Percentiles rank a stretch among this genome's conserved stretches.
phyloP scores from a whole-genome alignment of 2,888 invertebrate genomes.

The Cartodere bifasciata region DNA sequence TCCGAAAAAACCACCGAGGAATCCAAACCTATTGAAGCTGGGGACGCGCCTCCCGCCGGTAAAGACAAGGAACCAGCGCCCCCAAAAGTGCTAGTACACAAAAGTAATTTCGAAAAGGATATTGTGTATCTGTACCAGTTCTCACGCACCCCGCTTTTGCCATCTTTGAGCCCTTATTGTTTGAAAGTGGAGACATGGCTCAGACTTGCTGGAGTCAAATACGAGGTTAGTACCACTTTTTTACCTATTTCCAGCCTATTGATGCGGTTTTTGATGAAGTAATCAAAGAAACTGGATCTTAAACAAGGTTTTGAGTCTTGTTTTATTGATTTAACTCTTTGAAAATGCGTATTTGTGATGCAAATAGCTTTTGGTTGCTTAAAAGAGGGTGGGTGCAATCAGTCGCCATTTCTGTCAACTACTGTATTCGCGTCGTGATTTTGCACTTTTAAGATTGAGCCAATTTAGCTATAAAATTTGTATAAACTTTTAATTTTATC shows the following conservation, averaged over 20 bases:
- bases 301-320: too few relatives aligned
- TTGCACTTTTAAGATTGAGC: too few relatives aligned
- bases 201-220: slow-evolving; percentile 79
- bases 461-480: too few relatives aligned
- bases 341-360: background rate
- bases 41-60: slow-evolving; percentile 36
- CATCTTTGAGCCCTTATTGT: slow-evolving; percentile 85
- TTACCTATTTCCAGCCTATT: too few relatives aligned
- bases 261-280: too few relatives aligned
- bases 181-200: slow-evolving; percentile 95
- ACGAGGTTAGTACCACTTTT: slow-evolving; percentile 78
- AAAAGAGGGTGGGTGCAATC: too few relatives aligned
- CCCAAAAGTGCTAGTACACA: slow-evolving; percentile 73
- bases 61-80: slow-evolving; percentile 50
- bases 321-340: background rate
- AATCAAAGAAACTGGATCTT: too few relatives aligned
- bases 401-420: too few relatives aligned
- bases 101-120: slow-evolving; percentile 82
- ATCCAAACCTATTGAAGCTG: slow-evolving; percentile 34
- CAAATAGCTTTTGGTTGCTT: background rate
- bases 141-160: slow-evolving; percentile 77
- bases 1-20: slow-evolving; percentile 38
- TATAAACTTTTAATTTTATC: too few relatives aligned
- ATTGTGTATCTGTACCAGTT: slow-evolving; percentile 90
- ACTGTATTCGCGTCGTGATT: too few relatives aligned